Base-by-base conservation (phyloP, 1,140 invertebrate species). In the Papilio dardanus region DNA sequence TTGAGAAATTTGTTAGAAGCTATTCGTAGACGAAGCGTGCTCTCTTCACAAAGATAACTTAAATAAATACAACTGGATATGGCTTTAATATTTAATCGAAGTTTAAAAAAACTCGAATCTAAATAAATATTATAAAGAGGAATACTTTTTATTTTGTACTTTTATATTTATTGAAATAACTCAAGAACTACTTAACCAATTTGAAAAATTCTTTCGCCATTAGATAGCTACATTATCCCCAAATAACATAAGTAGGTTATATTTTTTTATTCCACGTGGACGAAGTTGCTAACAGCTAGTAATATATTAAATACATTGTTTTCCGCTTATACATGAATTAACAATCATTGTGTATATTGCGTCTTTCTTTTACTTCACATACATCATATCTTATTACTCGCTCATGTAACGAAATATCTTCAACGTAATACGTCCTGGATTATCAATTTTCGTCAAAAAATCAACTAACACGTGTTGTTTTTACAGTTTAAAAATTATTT, bases 1-100 rank as follows among this genome's bases (percentile, higher is more conserved):
- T 69, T 21, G 66, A 68, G 66, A 68, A 68, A 68, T 68, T 69
- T 40, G 19, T 40, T 35, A 16, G 35, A 69, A 69, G 8, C 67
- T 40, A 35, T 69, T 69, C 40, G 35, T 21, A 69, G 67, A 69
- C 33, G 67, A 40, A 69, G 42, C 67, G 67, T 69, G 67, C 67
- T 35, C 21, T 24, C 35, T 37, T 21, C 3, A 37, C 35, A 69
- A 69, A 40, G 67, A 69, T 40, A n/a, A 12, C 21, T 33, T 19
- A 21, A 1, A 40, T 40, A 30, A 30, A 28, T 30, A 24, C n/a
- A 28, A 1, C 35, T 69, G 21, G 67, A 69, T 69, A 16, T 37
- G 66, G n/a, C 33, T 3, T 30, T 8, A 54, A n/a, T 14, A 10
- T 46, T 46, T 19, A 1, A 6, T 19, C n/a, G 8, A n/a, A 50